Percentiles rank a stretch among this genome's conserved stretches.
These are phyloP conservation scores for Eclectus roratus DNA, from an alignment of 2,113 vertebrate species.

Conservation along the genomic window DNA sequence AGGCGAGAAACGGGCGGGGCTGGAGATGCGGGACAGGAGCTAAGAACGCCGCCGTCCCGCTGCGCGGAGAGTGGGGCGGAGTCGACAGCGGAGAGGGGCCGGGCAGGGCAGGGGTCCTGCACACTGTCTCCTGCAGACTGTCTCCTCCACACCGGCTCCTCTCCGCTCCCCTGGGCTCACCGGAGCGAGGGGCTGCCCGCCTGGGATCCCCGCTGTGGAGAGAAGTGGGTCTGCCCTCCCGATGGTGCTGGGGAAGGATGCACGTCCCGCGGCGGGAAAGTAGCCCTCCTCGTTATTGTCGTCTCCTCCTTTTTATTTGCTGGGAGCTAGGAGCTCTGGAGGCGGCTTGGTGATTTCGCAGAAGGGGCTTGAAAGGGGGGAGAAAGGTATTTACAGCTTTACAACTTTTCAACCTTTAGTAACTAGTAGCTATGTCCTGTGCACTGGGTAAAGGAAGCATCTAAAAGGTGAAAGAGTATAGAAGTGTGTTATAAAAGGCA, in stretches of 20 bases:
- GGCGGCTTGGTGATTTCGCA: rapidly evolving
- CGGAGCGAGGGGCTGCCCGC: too few relatives aligned
- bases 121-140: too few relatives aligned
- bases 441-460: rapidly evolving
- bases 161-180: too few relatives aligned
- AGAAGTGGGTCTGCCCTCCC: background rate
- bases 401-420: rapidly evolving
- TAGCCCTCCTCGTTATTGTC: background rate
- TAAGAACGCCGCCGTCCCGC: background rate
- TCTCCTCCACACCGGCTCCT: rapidly evolving
- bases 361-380: background rate
- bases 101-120: too few relatives aligned
- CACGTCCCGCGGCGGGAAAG: too few relatives aligned
- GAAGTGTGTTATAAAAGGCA: background rate
- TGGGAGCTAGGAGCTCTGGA: background rate
- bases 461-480: background rate
- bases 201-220: background rate
- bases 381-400: rapidly evolving
- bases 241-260: rapidly evolving
- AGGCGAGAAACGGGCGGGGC: background rate
- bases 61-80: background rate
- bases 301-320: background rate
- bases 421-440: background rate
- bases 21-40: background rate
- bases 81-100: background rate